phyloP scores from a whole-genome alignment of 2,888 invertebrate species.

The Hirtodrosophila trivittata region DNA sequence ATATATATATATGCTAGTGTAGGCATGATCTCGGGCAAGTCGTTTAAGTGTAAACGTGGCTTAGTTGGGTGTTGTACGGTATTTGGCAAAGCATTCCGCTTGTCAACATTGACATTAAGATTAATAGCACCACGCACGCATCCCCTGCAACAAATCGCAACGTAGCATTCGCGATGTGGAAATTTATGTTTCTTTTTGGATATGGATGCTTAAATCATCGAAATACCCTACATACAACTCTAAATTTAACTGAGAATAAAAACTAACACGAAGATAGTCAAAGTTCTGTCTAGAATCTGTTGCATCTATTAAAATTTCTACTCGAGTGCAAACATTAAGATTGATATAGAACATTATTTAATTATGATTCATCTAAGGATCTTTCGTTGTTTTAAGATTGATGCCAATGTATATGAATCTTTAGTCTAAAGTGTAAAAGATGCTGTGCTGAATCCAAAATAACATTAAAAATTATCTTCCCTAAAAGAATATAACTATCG shows the following conservation, averaged over 20 bases:
- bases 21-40: constrained; percentile 29
- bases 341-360: too few species aligned
- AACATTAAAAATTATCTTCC: too few species aligned
- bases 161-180: constrained; percentile 33
- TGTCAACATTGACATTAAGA: constrained; percentile 59
- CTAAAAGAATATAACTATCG: background rate
- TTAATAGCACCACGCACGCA: constrained; percentile 53
- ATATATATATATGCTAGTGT: constrained; percentile 7
- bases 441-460: too few species aligned
- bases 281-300: too few species aligned
- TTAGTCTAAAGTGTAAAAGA: too few species aligned
- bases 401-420: too few species aligned
- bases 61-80: constrained; percentile 75
- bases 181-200: constrained; percentile 15
- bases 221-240: background rate
- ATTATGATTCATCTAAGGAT: too few species aligned
- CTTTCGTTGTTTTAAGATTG: too few species aligned
- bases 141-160: constrained; percentile 50
- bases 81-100: constrained; percentile 76
- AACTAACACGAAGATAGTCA: too few species aligned
- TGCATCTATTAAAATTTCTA: too few species aligned
- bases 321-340: too few species aligned
- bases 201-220: constrained; percentile 10
- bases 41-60: constrained; percentile 61
- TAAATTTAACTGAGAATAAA: too few species aligned